Base-by-base conservation (phyloP, 2,113 vertebrate genomes). In the Corythoichthys haematopterus region DNA sequence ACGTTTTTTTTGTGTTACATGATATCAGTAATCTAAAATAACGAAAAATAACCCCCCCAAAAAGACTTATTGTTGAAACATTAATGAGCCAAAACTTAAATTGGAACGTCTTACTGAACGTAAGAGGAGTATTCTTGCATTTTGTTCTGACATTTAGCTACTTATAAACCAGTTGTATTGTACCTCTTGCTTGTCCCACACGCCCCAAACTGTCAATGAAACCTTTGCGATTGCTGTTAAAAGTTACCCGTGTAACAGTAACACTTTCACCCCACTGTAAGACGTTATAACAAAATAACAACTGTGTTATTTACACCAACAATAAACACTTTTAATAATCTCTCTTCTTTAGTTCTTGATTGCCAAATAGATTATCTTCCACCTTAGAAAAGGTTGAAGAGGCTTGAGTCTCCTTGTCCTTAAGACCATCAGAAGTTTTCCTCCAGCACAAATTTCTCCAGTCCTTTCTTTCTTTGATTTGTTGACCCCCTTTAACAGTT, bases 231-330 rank as follows among this genome's bases (percentile, higher is more conserved):
- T 71, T 79, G 78, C 78, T 80, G 77, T 71, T 66, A 79, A 77
- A 72, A 65, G 72, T 74, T 81, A 81, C 75, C 77, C 64, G 46
- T 78, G 76, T 80, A 73, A 68, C 66, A 59, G 38, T 47, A 28
- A 50, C 52, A 71, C 69, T 61, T 52, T 68, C 64, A 70, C 38
- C 67, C 74, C 61, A 83, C 73, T 73, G 36, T 56, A 71, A 78
- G 75, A 79, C 72, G 77, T 74, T 66, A 76, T 72, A 82, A 77
- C 77, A 84, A 88, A 80, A 77, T 70, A 67, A 82, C 65, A 72
- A 71, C 50, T 71, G 61, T 68, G 72, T 78, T 48, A 85, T 82
- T 80, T 82, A 86, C 73, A 83, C 59, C 57, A 76, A 82, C 76
- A 80, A 72, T 80, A 78, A 77, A 82, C 59, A 58, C 68, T 75